Evolutionary conservation across 1,140 invertebrate species (phyloP), one percentile per base, ranked within the genome.

Genomic region (Neodiprion pinetum): DNA sequence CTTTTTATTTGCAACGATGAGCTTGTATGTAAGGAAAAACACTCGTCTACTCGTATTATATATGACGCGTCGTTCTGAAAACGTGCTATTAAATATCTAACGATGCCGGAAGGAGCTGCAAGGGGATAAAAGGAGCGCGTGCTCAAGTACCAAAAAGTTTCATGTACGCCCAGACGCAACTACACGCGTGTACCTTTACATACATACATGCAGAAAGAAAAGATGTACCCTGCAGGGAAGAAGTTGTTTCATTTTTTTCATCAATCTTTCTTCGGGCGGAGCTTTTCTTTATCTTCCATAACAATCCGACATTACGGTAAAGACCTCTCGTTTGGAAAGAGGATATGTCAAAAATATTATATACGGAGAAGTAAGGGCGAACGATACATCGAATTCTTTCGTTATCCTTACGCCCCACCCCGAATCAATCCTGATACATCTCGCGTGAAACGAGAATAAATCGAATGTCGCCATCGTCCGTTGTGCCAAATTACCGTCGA

Each of bases 141-240:
- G 86, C 84, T 83, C 81, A 87, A 87, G 86, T 87, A 82, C 84
- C 84, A 83, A 80, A 84, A 76, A 77, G 67, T 72, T 77, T 3
- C 53, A 61, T 40, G 28, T 61, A 14, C 53, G 53, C 53, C n/a
- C 77, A 81, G 78, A 86, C 80, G 82, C 83, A 83, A 81, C 84
- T 85, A 85, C 81, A 81, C 71, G 80, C 81, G 78, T 14, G 61
- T 78, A 70, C 74, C 71, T 74, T n/a, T 75, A 65, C 68, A 79
- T 74, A 75, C 69, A 67, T 10, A 70, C 75, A 73, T 77, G 76
- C 80, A 65, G 5, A 40, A 81, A 65, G 5, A 40, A 81, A 83
- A 86, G 84, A 84, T 85, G 82, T 77, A 80, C 69, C 7, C 61
- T 14, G 76, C 74, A 79, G 77, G 80, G 81, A 80, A 76, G 81